Evolutionary conservation across 53 echinoderm and acorn worm genomes (phyloP).

Genomic region (Luidia sarsii): DNA sequence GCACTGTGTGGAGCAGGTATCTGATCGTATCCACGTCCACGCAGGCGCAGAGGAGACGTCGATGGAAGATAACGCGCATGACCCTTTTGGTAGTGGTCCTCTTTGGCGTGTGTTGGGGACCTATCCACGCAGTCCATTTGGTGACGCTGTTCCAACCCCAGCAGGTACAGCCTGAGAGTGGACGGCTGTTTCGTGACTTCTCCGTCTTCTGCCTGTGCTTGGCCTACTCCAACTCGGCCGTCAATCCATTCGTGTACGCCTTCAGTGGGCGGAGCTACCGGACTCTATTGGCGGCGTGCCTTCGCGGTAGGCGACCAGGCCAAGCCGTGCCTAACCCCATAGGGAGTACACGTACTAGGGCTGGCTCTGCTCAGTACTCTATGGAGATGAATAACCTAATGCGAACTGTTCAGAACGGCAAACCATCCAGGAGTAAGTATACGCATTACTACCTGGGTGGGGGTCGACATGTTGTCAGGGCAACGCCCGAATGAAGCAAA

Average conservation of each 20-base stretch:
- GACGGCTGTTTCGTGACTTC: conserved; percentile 31
- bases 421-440: conserved; percentile 5
- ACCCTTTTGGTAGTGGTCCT: conserved; percentile 86
- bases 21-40: conserved; percentile 68
- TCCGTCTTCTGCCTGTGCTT: conserved; percentile 82
- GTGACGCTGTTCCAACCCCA: conserved; percentile 55
- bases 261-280: conserved; percentile 88
- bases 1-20: conserved; percentile 83
- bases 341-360: conserved; percentile 54
- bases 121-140: conserved; percentile 80
- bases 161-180: background rate
- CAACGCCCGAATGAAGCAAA: background rate
- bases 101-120: conserved; percentile 94
- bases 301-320: conserved; percentile 32
- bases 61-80: conserved; percentile 92
- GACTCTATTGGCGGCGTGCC: conserved; percentile 52
- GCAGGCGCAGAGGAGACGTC: conserved; percentile 68
- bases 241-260: conserved; percentile 97
- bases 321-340: conserved; percentile 12
- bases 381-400: conserved; percentile 48
- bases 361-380: conserved; percentile 50
- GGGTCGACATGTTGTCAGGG: conserved; percentile 28
- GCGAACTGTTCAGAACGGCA: conserved; percentile 20
- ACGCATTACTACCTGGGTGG: conserved; percentile 18
- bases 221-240: conserved; percentile 88